phyloP scores from a whole-genome alignment of 30 jellyfish, hydroid and myxozoan species.

The Turritopsis rubra region DNA sequence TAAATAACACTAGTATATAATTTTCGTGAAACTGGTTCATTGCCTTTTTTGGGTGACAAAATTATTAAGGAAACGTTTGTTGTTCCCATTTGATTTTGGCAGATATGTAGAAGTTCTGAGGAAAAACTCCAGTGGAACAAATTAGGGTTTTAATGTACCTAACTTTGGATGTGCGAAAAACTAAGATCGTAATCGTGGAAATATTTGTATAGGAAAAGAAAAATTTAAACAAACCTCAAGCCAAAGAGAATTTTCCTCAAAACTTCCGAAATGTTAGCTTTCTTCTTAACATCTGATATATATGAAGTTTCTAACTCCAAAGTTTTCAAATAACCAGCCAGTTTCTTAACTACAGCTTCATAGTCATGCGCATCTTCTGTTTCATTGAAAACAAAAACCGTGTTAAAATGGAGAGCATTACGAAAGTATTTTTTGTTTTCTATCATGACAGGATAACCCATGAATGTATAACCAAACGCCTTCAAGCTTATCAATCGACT shows the following conservation, averaged over 20 bases:
- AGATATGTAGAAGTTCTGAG: no score
- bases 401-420: slow-evolving; percentile 74
- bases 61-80: no score
- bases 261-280: slow-evolving; percentile 39
- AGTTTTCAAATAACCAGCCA: slow-evolving; percentile 66
- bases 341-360: slow-evolving; percentile 76
- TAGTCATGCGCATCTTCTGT: slow-evolving; percentile 44
- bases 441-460: slow-evolving; percentile 73
- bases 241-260: slow-evolving; percentile 52
- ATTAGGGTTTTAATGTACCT: no score
- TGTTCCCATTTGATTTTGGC: no score
- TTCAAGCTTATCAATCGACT: slow-evolving; percentile 49
- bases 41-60: no score
- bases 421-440: slow-evolving; percentile 62
- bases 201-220: background rate
- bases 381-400: slow-evolving; percentile 71
- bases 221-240: slow-evolving; percentile 4
- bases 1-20: no score
- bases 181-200: no score
- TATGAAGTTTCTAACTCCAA: slow-evolving; percentile 65
- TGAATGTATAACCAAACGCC: slow-evolving; percentile 71
- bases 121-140: no score
- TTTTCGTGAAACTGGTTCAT: no score
- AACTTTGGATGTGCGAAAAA: no score
- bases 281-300: slow-evolving; percentile 60